Base-by-base conservation (phyloP, 2,797 vertebrate genomes). In the Denticeps clupeoides region DNA sequence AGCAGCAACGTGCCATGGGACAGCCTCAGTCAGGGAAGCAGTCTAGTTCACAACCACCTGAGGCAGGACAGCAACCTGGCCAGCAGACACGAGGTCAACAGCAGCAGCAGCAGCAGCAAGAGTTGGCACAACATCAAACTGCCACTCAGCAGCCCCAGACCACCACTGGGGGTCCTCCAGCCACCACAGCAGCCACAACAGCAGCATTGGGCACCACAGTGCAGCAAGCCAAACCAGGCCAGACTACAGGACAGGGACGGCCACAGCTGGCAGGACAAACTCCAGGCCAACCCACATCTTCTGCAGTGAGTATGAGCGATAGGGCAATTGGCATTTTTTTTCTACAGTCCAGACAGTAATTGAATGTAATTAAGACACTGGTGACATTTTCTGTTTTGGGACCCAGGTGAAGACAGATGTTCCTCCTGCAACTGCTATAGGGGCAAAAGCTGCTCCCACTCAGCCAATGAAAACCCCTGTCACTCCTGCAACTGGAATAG, bases 401-500 rank as follows among this genome's bases (percentile, higher is more conserved):
- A 21, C 4, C 10, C 73, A 96, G 90, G 66, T 69, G 7, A 94
- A 91, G 75, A 68, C 70, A 0, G 89, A 81, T 65, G 53, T 64
- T 50, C 79, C 82, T 27, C 45, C 72, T 45, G 32, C 59, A 50
- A 73, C 68, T 61, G 64, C 70, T 28, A 65, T 82, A 15, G 28
- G 83, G 48, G 72, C 73, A 11, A 87, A 87, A 58, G 78, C 73
- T 16, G 46, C 18, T 41, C 45, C 64, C 46, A 70, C 78, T 52
- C 84, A 79, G 58, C 65, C 80, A 2, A 81, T 72, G 45, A 90
- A 89, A 81, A 78, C 60, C 2, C 77, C 90, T 0, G 72, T 76
- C 8, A 73, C 83, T 3, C 81, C 82, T 41, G 79, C 82, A 64
- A 81, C 85, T 60, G 83, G 87, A 60, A 79, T 89, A 61, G 93